Evolutionary conservation across 2,888 invertebrate genomes (phyloP), one percentile per base, ranked within the genome.

Genomic region (Coelopa pilipes): DNA sequence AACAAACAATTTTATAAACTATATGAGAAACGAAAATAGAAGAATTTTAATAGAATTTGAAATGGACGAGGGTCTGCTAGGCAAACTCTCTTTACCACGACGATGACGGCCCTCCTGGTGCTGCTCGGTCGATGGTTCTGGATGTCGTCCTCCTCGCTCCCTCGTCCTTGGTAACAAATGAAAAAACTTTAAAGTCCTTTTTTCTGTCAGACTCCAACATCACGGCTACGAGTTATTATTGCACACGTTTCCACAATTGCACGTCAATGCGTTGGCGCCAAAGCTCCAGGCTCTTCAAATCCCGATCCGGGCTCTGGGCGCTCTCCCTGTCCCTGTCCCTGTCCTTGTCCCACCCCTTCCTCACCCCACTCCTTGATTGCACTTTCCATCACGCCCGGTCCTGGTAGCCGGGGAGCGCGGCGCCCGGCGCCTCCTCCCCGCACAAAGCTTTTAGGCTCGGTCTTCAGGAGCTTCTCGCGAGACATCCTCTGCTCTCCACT

Each of bases 301-400:
- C 15, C n/a, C n/a, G 53, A 3, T 53, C 15, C n/a, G 21, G 4
- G 12, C 13, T 10, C 60, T 62, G 11, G 0, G 10, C n/a, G 19
- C 62, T 1, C 21, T 62, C 34, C 15, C 15, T 12, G 12, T 24
- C 1, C 24, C 13, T 2, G 4, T 15, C n/a, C 7, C 15, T 17
- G 10, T 11, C 17, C 4, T 2, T 3, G 19, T 9, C 55, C 11
- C 55, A 19, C 10, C 1, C 34, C 24, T 12, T 12, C 47, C 11
- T 19, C 19, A 19, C 49, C 13, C 50, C 21, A n/a, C 15, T 59
- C 12, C 17, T 45, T 74, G 65, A 82, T 82, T 82, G 82, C 82
- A 82, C 82, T 80, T 78, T 78, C 74, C 70, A 72, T 76, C 76
- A 80, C 79, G 80, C 82, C 82, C 82, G 81, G 80, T 78, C 78